Evolutionary conservation across 2,797 vertebrate genomes (phyloP), one percentile per base, ranked within the genome.

Genomic region (Coendou prehensilis): DNA sequence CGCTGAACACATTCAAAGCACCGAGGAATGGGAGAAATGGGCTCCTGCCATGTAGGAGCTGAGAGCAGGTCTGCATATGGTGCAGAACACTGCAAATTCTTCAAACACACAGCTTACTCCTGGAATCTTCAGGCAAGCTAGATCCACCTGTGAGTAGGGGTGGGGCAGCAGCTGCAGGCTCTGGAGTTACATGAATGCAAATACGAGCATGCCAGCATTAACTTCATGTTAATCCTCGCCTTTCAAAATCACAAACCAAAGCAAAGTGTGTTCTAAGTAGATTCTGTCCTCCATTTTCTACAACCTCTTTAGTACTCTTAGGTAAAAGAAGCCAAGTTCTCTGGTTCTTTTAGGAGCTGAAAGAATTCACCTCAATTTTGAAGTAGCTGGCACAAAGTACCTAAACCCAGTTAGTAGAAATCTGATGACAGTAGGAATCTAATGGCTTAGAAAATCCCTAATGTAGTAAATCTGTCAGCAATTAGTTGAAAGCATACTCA

Each of bases 401-500:
- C 81, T 71, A 64, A 90, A 87, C 79, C 80, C 61, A 83, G 79
- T 88, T 90, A 93, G 92, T 17, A 87, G 83, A 54, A 89, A 96
- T 96, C 82, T 91, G 92, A 96, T 92, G 97, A 96, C 89, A 92
- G 82, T 78, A 93, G 93, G 88, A 88, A 86, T 93, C 76, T 78
- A 95, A 96, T 87, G 80, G 91, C 84, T 94, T 93, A 95, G 95
- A 97, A 97, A 97, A 96, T 95, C 67, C 87, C 84, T 87, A 91
- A 80, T 41, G 93, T 56, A 91, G 93, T 97, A 97, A 97, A 96
- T 97, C 97, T 97, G 97, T 97, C 96, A 97, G 95, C 97, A 95
- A 96, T 95, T 96, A 96, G 89, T 80, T 96, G 90, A 92, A 90
- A 91, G 81, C 73, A 84, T 52, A 88, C 93, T 64, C 93, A 92